phyloP scores from a whole-genome alignment of 2,888 invertebrate genomes.

The Sericinus montela region DNA sequence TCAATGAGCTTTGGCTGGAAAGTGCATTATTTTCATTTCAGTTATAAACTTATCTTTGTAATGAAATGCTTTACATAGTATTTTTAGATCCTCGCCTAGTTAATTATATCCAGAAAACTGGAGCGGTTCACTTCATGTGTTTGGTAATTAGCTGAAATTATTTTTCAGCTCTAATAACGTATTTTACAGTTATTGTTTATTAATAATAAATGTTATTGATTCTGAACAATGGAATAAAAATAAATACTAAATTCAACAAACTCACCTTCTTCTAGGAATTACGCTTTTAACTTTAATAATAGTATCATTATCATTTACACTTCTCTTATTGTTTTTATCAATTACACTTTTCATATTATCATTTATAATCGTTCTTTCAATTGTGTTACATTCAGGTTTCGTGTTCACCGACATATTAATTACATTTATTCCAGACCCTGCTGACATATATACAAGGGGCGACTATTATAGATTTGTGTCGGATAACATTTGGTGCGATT shows the following conservation, averaged over 20 bases:
- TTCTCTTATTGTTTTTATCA: slow-evolving; percentile 52
- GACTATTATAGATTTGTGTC: slow-evolving; percentile 73
- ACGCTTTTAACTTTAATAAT: slow-evolving; percentile 72
- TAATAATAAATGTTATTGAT: background rate
- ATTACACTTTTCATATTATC: slow-evolving; percentile 44
- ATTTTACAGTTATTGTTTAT: no score
- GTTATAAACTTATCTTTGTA: slow-evolving; percentile 13
- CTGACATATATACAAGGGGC: slow-evolving; percentile 64
- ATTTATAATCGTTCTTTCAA: slow-evolving; percentile 32
- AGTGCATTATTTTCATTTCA: slow-evolving; percentile 2
- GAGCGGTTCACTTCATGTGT: slow-evolving; percentile 36
- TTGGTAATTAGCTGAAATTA: slow-evolving; percentile 11
- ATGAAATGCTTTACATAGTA: slow-evolving; percentile 26
- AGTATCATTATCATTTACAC: slow-evolving; percentile 38
- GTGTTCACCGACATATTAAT: slow-evolving; percentile 44
- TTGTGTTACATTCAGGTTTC: slow-evolving; percentile 27
- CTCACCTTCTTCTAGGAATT: slow-evolving; percentile 69
- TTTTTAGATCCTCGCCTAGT: slow-evolving; percentile 36
- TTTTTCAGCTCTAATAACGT: background rate
- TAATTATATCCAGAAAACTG: slow-evolving; percentile 56
- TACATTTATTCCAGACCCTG: slow-evolving; percentile 40
- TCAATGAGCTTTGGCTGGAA: slow-evolving; percentile 2
- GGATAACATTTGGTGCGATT: slow-evolving; percentile 65
- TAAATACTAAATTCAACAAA: slow-evolving; percentile 26
- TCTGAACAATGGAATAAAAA: background rate